phyloP scores from a whole-genome alignment of 2,888 invertebrate species.

The Chrysolina oricalcia region DNA sequence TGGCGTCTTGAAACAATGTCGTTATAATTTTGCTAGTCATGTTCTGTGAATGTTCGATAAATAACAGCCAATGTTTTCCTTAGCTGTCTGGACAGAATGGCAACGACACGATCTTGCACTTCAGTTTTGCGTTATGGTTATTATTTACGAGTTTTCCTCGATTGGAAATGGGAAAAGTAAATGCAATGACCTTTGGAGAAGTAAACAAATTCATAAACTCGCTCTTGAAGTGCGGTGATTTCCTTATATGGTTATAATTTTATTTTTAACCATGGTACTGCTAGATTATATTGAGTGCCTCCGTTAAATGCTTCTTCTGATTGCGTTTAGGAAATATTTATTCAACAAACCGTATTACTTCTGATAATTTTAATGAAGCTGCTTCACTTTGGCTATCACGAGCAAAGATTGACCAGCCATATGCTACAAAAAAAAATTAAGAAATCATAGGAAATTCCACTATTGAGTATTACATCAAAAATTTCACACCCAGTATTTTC shows the following conservation, averaged over 20 bases:
- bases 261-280: neutral
- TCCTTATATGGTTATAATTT: neutral
- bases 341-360: too few relatives aligned
- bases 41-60: conserved; percentile 16
- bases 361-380: too few relatives aligned
- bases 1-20: conserved; percentile 25
- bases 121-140: neutral
- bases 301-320: too few relatives aligned
- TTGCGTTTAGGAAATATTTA: too few relatives aligned
- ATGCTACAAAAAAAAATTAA: too few relatives aligned
- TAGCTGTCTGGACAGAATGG: conserved; percentile 13
- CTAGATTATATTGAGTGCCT: neutral
- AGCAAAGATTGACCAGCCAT: too few relatives aligned
- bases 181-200: neutral
- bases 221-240: neutral
- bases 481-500: too few relatives aligned
- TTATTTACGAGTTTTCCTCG: conserved; percentile 14
- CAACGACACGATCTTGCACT: conserved; percentile 9
- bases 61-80: conserved; percentile 18
- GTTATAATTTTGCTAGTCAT: conserved; percentile 28
- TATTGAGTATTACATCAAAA: too few relatives aligned
- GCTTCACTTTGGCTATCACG: too few relatives aligned
- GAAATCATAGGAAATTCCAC: too few relatives aligned
- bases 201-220: conserved; percentile 6
- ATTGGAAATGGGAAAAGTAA: neutral